Evolutionary conservation across 1,140 invertebrate species (phyloP).

Genomic region (Sycophila sp.): DNA sequence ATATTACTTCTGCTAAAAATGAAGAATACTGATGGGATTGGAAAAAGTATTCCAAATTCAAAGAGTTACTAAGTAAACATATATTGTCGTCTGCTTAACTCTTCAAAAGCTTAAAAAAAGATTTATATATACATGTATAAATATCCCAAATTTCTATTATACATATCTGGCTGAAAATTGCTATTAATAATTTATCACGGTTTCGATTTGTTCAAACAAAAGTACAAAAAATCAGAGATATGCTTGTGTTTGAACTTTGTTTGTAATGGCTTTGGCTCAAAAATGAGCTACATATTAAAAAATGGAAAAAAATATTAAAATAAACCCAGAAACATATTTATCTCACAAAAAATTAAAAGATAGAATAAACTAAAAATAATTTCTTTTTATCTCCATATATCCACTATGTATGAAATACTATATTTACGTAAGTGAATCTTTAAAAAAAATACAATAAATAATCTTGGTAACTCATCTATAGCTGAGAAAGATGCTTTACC

Average conservation of each 20-base stretch:
- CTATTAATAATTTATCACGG: neutral
- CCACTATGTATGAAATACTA: no score
- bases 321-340: no score
- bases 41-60: slow-evolving; percentile 15
- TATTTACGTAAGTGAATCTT: no score
- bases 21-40: slow-evolving; percentile 20
- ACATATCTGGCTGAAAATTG: slow-evolving; percentile 14
- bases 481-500: no score
- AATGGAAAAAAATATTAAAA: no score
- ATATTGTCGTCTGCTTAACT: neutral
- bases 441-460: no score
- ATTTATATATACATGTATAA: slow-evolving; percentile 25
- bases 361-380: no score
- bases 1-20: slow-evolving; percentile 15
- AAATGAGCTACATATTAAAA: no score
- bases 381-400: no score
- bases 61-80: neutral
- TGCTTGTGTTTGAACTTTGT: slow-evolving; percentile 18
- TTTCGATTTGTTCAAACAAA: neutral
- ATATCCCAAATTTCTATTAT: slow-evolving; percentile 8
- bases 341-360: no score
- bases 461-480: no score
- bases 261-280: neutral
- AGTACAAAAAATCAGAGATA: neutral
- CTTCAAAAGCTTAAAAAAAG: slow-evolving; percentile 2